Evolutionary conservation across 2,797 vertebrate species (phyloP), one percentile per base, ranked within the genome.

Genomic region (Borostomias antarcticus): DNA sequence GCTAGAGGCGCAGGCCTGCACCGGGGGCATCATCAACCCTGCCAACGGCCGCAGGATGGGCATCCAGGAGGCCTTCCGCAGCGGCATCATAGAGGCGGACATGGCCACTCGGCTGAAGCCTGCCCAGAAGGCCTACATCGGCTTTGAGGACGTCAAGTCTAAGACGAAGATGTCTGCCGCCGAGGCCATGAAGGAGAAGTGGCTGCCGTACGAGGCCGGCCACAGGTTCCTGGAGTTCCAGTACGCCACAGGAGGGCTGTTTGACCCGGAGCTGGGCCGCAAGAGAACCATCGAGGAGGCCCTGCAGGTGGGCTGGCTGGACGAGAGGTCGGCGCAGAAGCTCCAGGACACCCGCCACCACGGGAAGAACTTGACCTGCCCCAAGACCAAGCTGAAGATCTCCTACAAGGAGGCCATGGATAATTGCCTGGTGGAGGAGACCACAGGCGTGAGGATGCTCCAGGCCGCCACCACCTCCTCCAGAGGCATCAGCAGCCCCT

Each of bases 171-270:
- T 99, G 92, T 99, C 96, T 0, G 94, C 90, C 17, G 94, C 95
- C 19, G 92, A 96, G 80, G 98, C 98, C 0, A 89, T 98, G 64
- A 98, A 94, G 72, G 96, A 98, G 80, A 94, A 91, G 60, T 98
- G 97, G 97, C 78, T 99, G 25, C 97, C 97, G 1, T 96, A 98
- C 0, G 98, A 99, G 70, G 96, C 97, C 30, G 97, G 96, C 1
- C 95, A 98, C 71, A 93, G 97, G 73, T 99, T 98, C 82, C 85
- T 99, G 62, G 97, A 99, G 74, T 98, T 93, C 80, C 98, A 99
- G 86, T 93, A 88, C 82, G 86, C 94, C 76, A 99, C 96, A 0
- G 97, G 98, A 2, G 98, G 98, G 9, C 93, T 99, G 0, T 89
- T 96, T 70, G 96, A 98, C 76, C 97, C 98, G 0, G 93, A 96